phyloP scores from a whole-genome alignment of 1,140 invertebrate genomes.

The Apis laboriosa region DNA sequence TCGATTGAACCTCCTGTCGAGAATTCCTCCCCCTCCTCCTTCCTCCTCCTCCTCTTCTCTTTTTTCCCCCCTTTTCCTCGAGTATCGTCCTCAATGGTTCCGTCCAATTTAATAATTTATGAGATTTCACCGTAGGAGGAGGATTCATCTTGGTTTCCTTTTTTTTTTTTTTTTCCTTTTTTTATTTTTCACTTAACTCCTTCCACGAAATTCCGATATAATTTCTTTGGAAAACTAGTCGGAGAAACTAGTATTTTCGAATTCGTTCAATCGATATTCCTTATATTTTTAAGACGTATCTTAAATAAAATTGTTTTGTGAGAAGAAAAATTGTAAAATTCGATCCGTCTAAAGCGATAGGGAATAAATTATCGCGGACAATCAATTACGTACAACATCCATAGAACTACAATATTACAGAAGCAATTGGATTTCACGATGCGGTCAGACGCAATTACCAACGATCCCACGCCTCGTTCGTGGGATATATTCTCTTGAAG shows the following conservation, averaged over 20 bases:
- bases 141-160: neutral
- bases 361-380: neutral
- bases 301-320: no score
- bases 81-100: neutral
- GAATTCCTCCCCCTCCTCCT: no score
- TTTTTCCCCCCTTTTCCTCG: no score
- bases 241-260: no score
- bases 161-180: neutral
- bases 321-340: no score
- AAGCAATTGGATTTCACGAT: constrained; percentile 18
- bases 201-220: no score
- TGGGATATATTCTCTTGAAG: neutral
- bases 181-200: no score
- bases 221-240: no score
- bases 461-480: neutral
- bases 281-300: no score
- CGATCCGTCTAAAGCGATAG: no score
- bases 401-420: neutral
- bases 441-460: constrained; percentile 12
- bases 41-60: no score
- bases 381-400: neutral
- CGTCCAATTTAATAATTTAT: neutral
- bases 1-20: constrained; percentile 2
- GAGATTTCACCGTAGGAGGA: neutral
- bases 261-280: no score